Conservation (phyloP, 1,140 invertebrate genomes). For the Trichoplusia ni region DNA sequence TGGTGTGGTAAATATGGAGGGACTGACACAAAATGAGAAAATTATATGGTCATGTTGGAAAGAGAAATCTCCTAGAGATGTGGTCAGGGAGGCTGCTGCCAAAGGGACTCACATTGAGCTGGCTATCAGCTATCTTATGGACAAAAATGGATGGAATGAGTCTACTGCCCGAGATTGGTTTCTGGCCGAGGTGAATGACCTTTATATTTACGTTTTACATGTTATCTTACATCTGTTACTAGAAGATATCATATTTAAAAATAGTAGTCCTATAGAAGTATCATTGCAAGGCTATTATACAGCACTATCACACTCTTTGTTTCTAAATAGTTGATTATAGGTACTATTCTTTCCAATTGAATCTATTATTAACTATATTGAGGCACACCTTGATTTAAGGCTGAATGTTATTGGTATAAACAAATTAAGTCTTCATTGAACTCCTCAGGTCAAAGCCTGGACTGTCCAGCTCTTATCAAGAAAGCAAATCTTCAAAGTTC, state of each 20-base stretch:
- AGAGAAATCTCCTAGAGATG: constrained; percentile 81
- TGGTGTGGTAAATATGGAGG: constrained; percentile 69
- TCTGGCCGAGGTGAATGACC: constrained; percentile 76
- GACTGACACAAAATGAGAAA: constrained; percentile 81
- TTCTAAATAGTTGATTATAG: neutral
- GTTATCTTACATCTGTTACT: too few relatives aligned
- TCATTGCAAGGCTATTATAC: too few relatives aligned
- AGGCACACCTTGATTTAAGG: too few relatives aligned
- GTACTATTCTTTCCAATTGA: neutral
- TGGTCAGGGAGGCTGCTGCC: constrained; percentile 85
- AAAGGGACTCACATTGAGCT: constrained; percentile 84
- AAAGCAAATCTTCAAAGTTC: constrained; percentile 84
- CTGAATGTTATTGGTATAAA: too few relatives aligned
- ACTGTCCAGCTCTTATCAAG: constrained; percentile 83
- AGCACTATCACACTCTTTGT: too few relatives aligned
- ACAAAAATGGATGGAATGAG: constrained; percentile 80
- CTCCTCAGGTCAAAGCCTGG: constrained; percentile 83
- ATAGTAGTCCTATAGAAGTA: too few relatives aligned
- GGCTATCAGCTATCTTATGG: constrained; percentile 82
- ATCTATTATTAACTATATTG: too few relatives aligned
- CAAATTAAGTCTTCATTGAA: neutral
- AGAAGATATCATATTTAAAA: too few relatives aligned
- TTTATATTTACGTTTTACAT: constrained; percentile 16
- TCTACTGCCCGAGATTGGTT: constrained; percentile 82
- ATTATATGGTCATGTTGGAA: constrained; percentile 84